Evolutionary conservation across 2,888 invertebrate species (phyloP).

Genomic region (Chloroclysta siterata): DNA sequence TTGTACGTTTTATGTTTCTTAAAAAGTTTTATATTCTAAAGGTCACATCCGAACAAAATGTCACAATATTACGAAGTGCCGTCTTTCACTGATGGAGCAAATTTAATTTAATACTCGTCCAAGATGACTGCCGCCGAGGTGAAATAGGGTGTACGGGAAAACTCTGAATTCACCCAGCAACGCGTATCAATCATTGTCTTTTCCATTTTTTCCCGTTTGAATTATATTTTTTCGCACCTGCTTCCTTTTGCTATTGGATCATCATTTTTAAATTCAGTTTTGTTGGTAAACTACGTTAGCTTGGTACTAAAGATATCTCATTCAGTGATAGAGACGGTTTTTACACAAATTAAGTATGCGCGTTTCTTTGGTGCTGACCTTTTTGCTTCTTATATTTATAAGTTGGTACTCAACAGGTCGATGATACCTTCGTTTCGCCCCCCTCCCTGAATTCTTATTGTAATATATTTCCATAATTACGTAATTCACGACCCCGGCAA

Average conservation of each 20-base stretch:
- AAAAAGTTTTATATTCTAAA: constrained; percentile 6
- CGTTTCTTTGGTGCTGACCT: neutral
- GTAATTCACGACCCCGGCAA: constrained; percentile 66
- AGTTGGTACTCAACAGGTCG: constrained; percentile 34
- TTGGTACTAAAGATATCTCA: neutral
- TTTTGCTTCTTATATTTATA: constrained; percentile 4
- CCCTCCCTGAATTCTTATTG: constrained; percentile 55
- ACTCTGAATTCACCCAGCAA: constrained; percentile 58
- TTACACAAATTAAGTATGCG: neutral
- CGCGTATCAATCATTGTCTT: constrained; percentile 70
- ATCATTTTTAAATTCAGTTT: neutral
- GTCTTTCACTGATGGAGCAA: constrained; percentile 68
- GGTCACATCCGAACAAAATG: constrained; percentile 51
- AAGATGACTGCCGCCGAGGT: constrained; percentile 59
- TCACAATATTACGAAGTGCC: constrained; percentile 70
- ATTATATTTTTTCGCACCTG: constrained; percentile 53
- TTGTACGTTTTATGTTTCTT: constrained; percentile 4
- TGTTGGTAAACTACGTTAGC: no score
- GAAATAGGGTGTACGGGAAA: constrained; percentile 50
- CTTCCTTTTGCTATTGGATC: constrained; percentile 15
- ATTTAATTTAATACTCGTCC: constrained; percentile 80
- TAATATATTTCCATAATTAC: constrained; percentile 74
- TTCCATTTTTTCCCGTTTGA: constrained; percentile 52
- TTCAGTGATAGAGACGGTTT: neutral
- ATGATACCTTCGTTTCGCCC: constrained; percentile 42